These are phyloP conservation scores for Holacanthella duospinosa DNA, from an alignment of 2,888 invertebrate genomes.

Conservation along the genomic window DNA sequence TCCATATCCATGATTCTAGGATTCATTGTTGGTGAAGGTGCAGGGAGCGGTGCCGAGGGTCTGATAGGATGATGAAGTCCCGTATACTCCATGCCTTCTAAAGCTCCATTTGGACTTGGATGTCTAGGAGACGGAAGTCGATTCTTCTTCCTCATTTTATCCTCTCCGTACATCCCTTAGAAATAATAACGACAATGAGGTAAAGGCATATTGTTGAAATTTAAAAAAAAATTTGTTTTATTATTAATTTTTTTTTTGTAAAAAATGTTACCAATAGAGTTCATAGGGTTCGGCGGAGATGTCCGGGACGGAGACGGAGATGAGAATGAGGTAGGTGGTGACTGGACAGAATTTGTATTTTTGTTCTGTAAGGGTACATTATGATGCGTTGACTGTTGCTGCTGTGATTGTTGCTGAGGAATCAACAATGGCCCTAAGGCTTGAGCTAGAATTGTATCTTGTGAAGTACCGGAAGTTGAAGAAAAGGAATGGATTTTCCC, in stretches of 20 bases:
- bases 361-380: conserved; percentile 26
- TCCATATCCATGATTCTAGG: conserved; percentile 22
- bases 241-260: background rate
- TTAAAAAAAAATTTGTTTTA: background rate
- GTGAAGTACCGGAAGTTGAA: conserved; percentile 21
- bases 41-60: conserved; percentile 32
- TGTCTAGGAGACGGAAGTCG: conserved; percentile 35
- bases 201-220: background rate
- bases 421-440: conserved; percentile 36
- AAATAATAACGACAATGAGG: conserved; percentile 6
- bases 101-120: conserved; percentile 34
- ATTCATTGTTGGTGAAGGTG: conserved; percentile 37
- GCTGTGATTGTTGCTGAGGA: conserved; percentile 32
- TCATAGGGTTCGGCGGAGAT: conserved; percentile 34
- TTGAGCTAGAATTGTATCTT: conserved; percentile 37
- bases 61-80: conserved; percentile 30
- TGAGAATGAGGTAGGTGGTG: conserved; percentile 44
- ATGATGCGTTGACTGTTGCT: conserved; percentile 25
- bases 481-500: conserved; percentile 15
- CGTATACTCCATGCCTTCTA: conserved; percentile 36
- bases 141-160: conserved; percentile 35
- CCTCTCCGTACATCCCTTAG: conserved; percentile 32
- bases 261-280: conserved; percentile 16
- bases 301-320: conserved; percentile 42
- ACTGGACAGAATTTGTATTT: conserved; percentile 39